Base-by-base conservation (phyloP, 2,113 vertebrate genomes). In the Mus pahari region DNA sequence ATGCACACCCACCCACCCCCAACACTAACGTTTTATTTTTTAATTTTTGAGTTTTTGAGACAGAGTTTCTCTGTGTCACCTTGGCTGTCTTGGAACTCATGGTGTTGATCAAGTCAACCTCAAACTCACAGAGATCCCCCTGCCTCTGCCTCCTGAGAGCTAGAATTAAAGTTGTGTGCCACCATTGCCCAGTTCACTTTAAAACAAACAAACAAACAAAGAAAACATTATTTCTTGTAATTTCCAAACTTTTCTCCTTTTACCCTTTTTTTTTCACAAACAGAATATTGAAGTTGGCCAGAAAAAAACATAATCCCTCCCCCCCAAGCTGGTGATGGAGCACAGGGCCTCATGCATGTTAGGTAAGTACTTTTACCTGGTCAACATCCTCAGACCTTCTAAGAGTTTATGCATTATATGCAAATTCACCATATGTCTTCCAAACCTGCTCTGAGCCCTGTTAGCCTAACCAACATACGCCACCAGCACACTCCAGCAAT, bases 361-460 rank as follows among this genome's bases (percentile, higher is more conserved):
- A 79, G 62, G 39, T 53, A 19, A 79, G 45, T 28, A 7, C 19
- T 82, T 39, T 73, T 39, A 33, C 39, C 22, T 81, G 53, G 66
- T 12, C 60, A 6, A 16, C 10, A 81, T 48, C 24, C 33, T 33
- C 68, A 62, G 53, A 26, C 77, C 42, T 77, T 71, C 68, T 68
- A 60, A 89, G 81, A 58, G 20, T 89, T 90, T 89, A 94, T 84
- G 55, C 55, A n/a, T 42, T 39, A 11, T n/a, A n/a, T 86, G 31
- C 36, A 82, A 91, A 70, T 74, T 33, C 33, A 60, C 2, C 78
- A 88, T 33, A 48, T 82, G 28, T 71, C 64, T 95, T 81, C 92
- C 75, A 45, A 89, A 92, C 26, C 71, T 92, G 45, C 58, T 92
- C 90, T 86, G 77, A 83, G 82, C 22, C 33, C 17, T 3, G 0